These are phyloP conservation scores for Corydoras maculifer DNA, from an alignment of 2,113 vertebrate species.

Conservation along the genomic window DNA sequence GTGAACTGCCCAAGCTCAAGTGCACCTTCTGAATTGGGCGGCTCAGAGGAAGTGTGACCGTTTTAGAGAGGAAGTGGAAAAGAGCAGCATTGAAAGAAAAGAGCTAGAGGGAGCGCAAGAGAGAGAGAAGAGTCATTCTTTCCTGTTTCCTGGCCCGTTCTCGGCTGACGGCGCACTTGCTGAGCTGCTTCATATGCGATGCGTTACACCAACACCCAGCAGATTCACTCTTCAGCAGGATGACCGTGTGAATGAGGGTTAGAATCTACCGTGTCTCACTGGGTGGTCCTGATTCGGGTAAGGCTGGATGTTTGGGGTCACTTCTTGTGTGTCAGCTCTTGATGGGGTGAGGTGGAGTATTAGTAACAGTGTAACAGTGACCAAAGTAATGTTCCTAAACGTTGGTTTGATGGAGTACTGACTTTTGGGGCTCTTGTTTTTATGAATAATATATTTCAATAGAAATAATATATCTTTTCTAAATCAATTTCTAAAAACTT, in stretches of 20 bases:
- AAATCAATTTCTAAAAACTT: too few species aligned
- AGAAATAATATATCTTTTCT: too few species aligned
- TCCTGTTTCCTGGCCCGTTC: slow-evolving; percentile 18
- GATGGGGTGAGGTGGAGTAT: not conserved
- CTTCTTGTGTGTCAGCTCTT: not conserved
- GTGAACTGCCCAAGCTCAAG: not conserved
- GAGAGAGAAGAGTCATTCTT: slow-evolving; percentile 28
- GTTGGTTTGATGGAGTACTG: too few species aligned
- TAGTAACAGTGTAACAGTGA: too few species aligned
- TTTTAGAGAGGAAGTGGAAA: slow-evolving; percentile 35
- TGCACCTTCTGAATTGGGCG: not conserved
- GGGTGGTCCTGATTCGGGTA: not conserved
- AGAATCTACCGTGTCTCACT: not conserved
- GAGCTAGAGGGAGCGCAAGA: slow-evolving; percentile 2
- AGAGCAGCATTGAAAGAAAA: not conserved
- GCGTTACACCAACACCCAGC: not conserved
- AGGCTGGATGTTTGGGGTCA: not conserved
- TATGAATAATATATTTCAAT: too few species aligned
- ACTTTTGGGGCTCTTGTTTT: too few species aligned
- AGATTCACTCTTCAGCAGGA: not conserved
- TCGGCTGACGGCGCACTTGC: slow-evolving; percentile 29
- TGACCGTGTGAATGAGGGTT: not conserved
- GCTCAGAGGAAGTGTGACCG: slow-evolving; percentile 17
- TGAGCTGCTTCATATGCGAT: slow-evolving; percentile 40
- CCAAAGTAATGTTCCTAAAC: too few species aligned